Evolutionary conservation across 2,888 invertebrate species (phyloP).

Genomic region (Tetragnatha montana): DNA sequence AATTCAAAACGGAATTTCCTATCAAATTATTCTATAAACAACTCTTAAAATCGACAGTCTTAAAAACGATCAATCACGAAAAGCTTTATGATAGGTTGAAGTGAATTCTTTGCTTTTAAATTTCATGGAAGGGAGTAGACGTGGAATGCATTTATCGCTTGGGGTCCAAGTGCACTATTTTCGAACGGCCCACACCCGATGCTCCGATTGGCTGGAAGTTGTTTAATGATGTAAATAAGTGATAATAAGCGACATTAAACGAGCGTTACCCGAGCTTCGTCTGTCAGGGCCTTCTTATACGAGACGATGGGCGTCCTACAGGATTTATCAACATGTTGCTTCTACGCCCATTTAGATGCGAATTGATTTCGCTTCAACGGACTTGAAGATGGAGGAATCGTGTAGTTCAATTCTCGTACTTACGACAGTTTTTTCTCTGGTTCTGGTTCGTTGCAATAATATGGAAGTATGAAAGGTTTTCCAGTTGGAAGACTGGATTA

Average conservation of each 20-base stretch:
- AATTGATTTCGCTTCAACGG: neutral
- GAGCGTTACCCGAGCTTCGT: conserved; percentile 19
- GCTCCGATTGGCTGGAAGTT: neutral
- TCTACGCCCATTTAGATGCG: conserved; percentile 16
- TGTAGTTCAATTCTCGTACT: too few species aligned
- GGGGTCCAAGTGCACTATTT: conserved; percentile 9
- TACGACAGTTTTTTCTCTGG: too few species aligned
- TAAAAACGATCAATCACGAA: too few species aligned
- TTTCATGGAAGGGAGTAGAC: neutral
- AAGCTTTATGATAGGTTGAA: too few species aligned
- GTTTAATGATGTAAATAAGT: conserved; percentile 30
- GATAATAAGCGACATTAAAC: conserved; percentile 34
- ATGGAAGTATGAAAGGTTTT: too few species aligned
- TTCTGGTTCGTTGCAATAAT: too few species aligned
- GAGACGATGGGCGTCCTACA: neutral
- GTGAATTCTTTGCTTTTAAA: too few species aligned
- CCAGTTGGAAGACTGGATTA: too few species aligned
- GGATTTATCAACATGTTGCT: conserved; percentile 21
- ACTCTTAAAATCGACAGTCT: too few species aligned
- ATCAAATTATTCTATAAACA: too few species aligned
- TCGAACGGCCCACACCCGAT: conserved; percentile 3
- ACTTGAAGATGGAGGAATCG: neutral
- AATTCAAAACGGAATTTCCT: too few species aligned
- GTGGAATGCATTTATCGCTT: neutral
- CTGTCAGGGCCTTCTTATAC: conserved; percentile 21